phyloP scores from a whole-genome alignment of 2,113 vertebrate species.

The Perca fluviatilis region DNA sequence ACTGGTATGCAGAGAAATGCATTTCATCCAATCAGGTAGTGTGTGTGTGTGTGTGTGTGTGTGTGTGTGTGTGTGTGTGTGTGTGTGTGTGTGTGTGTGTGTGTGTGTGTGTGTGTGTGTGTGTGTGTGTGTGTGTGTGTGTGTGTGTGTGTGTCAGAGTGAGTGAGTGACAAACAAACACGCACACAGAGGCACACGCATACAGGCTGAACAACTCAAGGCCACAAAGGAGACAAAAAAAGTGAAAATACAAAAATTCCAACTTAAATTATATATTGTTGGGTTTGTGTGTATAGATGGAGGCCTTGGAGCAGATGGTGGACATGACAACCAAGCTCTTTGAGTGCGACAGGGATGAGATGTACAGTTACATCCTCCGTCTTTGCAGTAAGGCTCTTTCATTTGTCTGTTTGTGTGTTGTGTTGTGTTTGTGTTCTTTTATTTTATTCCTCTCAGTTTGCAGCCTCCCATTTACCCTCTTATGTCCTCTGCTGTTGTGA shows the following conservation, averaged over 20 bases:
- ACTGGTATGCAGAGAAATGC: constrained; percentile 93
- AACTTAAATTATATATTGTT: not conserved
- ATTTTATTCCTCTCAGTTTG: not conserved
- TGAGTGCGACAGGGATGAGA: constrained; percentile 94
- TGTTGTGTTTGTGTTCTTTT: too few relatives aligned
- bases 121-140: too few relatives aligned
- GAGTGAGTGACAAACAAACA: not conserved
- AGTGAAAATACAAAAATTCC: not conserved
- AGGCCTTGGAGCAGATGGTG: constrained; percentile 90
- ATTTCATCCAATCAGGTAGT: constrained; percentile 86
- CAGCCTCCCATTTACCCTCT: not conserved
- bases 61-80: too few relatives aligned
- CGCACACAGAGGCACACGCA: not conserved
- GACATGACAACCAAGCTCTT: constrained; percentile 92
- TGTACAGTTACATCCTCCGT: constrained; percentile 90
- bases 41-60: too few relatives aligned
- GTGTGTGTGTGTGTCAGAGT: too few relatives aligned
- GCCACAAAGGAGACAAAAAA: not conserved
- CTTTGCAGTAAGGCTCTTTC: constrained; percentile 88
- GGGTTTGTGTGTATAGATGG: constrained; percentile 83
- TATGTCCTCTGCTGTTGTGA: not conserved
- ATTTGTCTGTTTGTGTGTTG: not conserved
- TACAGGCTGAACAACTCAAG: not conserved
- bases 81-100: too few relatives aligned
- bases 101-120: too few relatives aligned